phyloP scores from a whole-genome alignment of 1,140 invertebrate species.

The Drosophila funebris region DNA sequence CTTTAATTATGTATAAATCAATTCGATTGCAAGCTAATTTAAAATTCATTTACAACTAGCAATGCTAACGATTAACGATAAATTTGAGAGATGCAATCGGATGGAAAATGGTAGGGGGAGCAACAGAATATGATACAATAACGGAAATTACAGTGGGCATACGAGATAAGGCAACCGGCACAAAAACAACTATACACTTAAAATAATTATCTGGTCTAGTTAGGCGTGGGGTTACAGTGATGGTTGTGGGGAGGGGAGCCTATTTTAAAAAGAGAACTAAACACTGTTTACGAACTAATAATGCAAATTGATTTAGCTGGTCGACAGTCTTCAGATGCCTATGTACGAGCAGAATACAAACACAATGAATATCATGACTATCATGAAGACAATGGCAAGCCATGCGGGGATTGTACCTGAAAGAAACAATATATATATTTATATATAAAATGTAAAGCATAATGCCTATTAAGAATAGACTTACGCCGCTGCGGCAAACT shows the following conservation, averaged over 20 bases:
- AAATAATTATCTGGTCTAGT: slow-evolving; percentile 58
- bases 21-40: slow-evolving; percentile 31
- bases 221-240: neutral
- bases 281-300: slow-evolving; percentile 62
- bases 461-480: slow-evolving; percentile 65
- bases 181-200: slow-evolving; percentile 63
- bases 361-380: slow-evolving; percentile 89
- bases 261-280: slow-evolving; percentile 48
- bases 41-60: slow-evolving; percentile 44
- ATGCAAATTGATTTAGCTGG: slow-evolving; percentile 58
- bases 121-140: slow-evolving; percentile 32
- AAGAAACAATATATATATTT: slow-evolving; percentile 72
- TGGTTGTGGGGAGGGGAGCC: neutral
- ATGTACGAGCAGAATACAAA: slow-evolving; percentile 92
- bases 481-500: slow-evolving; percentile 92
- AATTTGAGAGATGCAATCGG: slow-evolving; percentile 23
- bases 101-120: neutral
- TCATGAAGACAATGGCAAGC: slow-evolving; percentile 89
- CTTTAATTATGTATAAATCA: slow-evolving; percentile 32
- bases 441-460: neutral
- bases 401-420: slow-evolving; percentile 91
- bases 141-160: slow-evolving; percentile 27
- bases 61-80: slow-evolving; percentile 24
- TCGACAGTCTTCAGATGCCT: slow-evolving; percentile 87
- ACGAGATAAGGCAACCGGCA: slow-evolving; percentile 64